Evolutionary conservation across 2,888 invertebrate genomes (phyloP).

Genomic region (Ormyrus nitidulus): DNA sequence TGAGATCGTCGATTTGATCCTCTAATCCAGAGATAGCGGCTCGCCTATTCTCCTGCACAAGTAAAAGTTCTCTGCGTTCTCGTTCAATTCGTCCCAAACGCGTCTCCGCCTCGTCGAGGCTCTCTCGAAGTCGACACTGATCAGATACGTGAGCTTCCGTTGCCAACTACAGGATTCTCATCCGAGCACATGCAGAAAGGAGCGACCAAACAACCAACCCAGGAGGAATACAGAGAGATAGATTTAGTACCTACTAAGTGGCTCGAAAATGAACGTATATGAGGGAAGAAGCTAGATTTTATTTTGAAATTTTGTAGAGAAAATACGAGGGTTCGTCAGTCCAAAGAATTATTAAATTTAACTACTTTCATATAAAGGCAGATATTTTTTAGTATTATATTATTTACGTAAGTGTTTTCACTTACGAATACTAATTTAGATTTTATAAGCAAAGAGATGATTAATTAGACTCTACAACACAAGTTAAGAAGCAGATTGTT

Average conservation of each 20-base stretch:
- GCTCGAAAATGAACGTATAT: no score
- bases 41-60: slow-evolving; percentile 76
- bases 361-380: no score
- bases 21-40: slow-evolving; percentile 78
- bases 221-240: slow-evolving; percentile 8
- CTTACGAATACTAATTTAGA: no score
- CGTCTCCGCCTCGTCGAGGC: slow-evolving; percentile 76
- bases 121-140: slow-evolving; percentile 76
- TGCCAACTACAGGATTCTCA: slow-evolving; percentile 64
- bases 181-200: neutral
- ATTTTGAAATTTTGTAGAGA: no score
- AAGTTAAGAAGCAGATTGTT: no score
- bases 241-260: no score
- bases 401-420: neutral
- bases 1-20: slow-evolving; percentile 77
- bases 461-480: no score
- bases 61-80: slow-evolving; percentile 78
- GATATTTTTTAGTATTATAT: neutral
- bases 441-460: no score
- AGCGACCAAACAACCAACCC: neutral
- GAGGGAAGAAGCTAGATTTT: no score
- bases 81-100: slow-evolving; percentile 77
- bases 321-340: no score
- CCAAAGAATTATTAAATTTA: no score
- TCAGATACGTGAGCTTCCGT: slow-evolving; percentile 76